A percentile compares a stretch with the other conserved stretches of the same genome.
Evolutionary conservation across 2,113 vertebrate genomes (phyloP).

Genomic region (Phaethornis superciliosus): DNA sequence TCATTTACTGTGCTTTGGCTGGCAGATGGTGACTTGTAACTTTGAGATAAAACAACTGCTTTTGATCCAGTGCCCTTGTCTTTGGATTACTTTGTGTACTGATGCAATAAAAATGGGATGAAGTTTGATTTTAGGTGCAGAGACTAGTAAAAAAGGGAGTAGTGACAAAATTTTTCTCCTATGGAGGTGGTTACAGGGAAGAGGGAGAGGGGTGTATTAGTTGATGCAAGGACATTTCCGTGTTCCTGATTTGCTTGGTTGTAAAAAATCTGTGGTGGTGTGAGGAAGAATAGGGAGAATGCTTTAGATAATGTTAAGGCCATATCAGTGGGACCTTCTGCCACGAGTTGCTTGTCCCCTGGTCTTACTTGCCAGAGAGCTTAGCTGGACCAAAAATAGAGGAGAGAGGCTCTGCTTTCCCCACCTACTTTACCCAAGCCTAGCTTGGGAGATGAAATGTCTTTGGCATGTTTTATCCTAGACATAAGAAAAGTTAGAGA

Average conservation of each 20-base stretch:
- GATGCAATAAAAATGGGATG: not conserved
- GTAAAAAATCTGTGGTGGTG: not conserved
- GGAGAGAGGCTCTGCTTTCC: not conserved
- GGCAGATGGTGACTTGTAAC: not conserved
- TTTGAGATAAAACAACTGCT: not conserved
- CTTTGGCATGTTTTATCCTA: not conserved
- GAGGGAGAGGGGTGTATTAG: not conserved
- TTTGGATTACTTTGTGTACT: not conserved
- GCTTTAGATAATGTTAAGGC: not conserved
- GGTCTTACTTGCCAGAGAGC: not conserved
- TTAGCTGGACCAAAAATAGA: not conserved
- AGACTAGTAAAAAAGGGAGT: not conserved
- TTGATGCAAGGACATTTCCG: not conserved
- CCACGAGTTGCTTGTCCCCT: fast-evolving
- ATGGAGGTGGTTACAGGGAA: not conserved
- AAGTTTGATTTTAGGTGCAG: not conserved
- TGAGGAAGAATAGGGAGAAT: not conserved
- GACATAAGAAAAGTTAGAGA: not conserved
- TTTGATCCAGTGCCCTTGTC: not conserved
- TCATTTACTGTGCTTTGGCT: fast-evolving
- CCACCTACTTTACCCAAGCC: not conserved
- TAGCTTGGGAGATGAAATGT: not conserved
- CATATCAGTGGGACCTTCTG: not conserved
- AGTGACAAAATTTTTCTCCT: not conserved
- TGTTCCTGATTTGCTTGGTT: not conserved